A percentile compares a stretch with the other conserved stretches of the same genome.
Conservation (phyloP, 2,113 vertebrate species). For the Aleadryas rufinucha region DNA sequence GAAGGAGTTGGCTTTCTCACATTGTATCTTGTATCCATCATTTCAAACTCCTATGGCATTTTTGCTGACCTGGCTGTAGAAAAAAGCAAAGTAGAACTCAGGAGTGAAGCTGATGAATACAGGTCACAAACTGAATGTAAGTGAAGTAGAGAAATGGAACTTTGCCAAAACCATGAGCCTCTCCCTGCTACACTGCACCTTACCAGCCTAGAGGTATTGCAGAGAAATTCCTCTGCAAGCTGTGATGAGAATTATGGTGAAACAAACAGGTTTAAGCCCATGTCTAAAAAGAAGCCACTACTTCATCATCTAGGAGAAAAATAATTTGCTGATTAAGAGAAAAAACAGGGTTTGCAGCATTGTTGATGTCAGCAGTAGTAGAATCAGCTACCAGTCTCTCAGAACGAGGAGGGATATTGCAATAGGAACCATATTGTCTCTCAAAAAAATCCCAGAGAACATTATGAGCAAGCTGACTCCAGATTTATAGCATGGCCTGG, state of each 20-base stretch:
- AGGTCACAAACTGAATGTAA: not conserved
- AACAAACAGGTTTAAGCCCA: not conserved
- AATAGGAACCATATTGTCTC: slow-evolving; percentile 24
- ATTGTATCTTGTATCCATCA: not conserved
- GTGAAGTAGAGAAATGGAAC: not conserved
- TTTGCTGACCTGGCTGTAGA: not conserved
- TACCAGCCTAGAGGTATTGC: not conserved
- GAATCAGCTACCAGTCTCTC: not conserved
- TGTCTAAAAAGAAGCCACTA: not conserved
- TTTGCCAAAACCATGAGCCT: not conserved
- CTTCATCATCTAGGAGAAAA: not conserved
- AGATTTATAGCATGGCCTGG: slow-evolving; percentile 10
- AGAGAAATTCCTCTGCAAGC: not conserved
- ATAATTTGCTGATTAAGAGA: not conserved
- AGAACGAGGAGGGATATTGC: not conserved
- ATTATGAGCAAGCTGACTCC: not conserved
- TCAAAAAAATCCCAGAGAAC: not conserved
- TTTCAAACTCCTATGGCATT: not conserved
- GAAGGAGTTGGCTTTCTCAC: not conserved
- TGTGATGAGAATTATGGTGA: not conserved
- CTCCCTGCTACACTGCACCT: not conserved
- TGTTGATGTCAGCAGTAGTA: not conserved
- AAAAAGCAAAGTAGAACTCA: not conserved
- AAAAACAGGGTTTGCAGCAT: not conserved
- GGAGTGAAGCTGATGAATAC: not conserved